Conservation (phyloP, 1,140 invertebrate species). For the Dinoponera quadriceps region DNA sequence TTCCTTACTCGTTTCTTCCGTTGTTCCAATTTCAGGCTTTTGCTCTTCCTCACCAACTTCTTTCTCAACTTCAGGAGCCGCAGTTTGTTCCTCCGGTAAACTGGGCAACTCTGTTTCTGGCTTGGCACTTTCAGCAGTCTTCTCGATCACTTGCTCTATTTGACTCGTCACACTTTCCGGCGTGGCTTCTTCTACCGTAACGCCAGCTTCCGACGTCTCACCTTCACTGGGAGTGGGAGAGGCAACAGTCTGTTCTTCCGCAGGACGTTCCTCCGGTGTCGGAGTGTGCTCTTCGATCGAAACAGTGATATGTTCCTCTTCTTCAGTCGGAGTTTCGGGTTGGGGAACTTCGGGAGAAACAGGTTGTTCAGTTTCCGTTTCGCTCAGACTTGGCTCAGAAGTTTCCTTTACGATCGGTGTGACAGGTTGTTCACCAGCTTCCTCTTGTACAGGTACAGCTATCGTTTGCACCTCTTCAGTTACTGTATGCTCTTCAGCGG, state of each 20-base stretch:
- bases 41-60: slow-evolving; percentile 56
- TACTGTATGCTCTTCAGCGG: not conserved
- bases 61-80: slow-evolving; percentile 7
- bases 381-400: not conserved
- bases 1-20: slow-evolving; percentile 52
- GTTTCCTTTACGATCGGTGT: not conserved
- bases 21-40: slow-evolving; percentile 58
- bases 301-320: slow-evolving; percentile 27
- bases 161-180: slow-evolving; percentile 35
- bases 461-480: slow-evolving; percentile 23
- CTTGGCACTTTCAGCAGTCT: slow-evolving; percentile 2
- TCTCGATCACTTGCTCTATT: slow-evolving; percentile 32
- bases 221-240: slow-evolving; percentile 15
- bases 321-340: slow-evolving; percentile 13
- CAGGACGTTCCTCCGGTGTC: slow-evolving; percentile 12
- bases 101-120: slow-evolving; percentile 41
- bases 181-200: slow-evolving; percentile 40
- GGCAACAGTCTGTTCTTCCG: slow-evolving; percentile 17
- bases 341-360: not conserved
- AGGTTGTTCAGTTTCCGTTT: slow-evolving; percentile 39
- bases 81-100: slow-evolving; percentile 26
- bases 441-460: not conserved
- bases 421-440: not conserved
- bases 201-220: slow-evolving; percentile 22
- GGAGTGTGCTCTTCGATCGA: slow-evolving; percentile 17